These are phyloP conservation scores for Drosophila monieri DNA, from an alignment of 2,888 invertebrate genomes.

Conservation along the genomic window DNA sequence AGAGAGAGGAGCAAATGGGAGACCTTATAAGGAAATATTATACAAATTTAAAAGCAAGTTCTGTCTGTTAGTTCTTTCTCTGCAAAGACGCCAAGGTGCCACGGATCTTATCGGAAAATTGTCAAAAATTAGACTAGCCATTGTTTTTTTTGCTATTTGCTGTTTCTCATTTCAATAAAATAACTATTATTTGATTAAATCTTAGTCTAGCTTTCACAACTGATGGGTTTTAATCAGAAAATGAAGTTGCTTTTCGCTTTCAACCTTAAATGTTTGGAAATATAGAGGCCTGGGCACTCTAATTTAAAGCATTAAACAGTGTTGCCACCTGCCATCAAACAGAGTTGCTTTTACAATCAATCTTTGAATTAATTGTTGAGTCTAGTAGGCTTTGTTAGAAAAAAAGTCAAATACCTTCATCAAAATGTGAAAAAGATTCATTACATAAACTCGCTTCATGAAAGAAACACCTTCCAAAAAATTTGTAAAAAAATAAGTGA, in stretches of 20 bases:
- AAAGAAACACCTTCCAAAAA: no score
- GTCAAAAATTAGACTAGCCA: neutral
- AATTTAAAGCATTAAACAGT: no score
- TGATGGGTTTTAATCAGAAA: conserved; percentile 81
- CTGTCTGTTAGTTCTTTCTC: neutral
- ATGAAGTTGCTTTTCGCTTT: conserved; percentile 57
- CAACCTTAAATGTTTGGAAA: no score
- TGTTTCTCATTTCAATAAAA: conserved; percentile 65
- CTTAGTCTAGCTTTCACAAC: neutral
- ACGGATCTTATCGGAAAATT: conserved; percentile 63
- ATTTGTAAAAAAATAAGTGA: no score
- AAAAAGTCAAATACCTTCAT: no score
- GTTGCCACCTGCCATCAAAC: no score
- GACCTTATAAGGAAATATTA: neutral
- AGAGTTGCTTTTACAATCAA: no score
- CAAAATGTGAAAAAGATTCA: no score
- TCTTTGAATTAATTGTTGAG: no score
- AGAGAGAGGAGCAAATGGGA: neutral
- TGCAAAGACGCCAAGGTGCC: neutral
- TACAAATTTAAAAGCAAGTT: neutral
- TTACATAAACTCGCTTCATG: no score
- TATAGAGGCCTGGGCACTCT: no score
- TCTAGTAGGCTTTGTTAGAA: no score
- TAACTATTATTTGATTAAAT: neutral
- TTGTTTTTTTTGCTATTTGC: conserved; percentile 45